Conservation (phyloP, 2,888 invertebrate species). For the Spisula subtruncata region DNA sequence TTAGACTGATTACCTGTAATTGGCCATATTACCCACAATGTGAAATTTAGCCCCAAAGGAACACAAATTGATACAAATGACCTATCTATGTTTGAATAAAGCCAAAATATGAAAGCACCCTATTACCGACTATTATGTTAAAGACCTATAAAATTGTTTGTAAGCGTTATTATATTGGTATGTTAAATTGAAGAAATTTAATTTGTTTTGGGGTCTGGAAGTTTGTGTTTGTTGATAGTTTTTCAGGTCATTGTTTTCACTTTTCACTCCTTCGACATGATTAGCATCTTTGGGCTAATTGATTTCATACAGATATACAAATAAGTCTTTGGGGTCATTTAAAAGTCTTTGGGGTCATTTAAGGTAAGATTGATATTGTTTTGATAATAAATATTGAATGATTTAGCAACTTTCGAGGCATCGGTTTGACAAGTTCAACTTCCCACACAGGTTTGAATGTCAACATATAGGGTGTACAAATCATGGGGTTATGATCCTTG, state of each 20-base stretch:
- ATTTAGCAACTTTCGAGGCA: no score
- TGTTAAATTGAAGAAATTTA: neutral
- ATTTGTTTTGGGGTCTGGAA: neutral
- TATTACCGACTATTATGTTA: conserved; percentile 1
- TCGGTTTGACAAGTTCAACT: no score
- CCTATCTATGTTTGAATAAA: conserved; percentile 28
- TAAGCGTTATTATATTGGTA: neutral
- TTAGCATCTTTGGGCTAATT: conserved; percentile 12
- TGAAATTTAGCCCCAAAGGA: conserved; percentile 54
- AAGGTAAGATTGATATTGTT: no score
- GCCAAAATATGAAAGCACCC: conserved; percentile 1
- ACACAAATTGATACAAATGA: conserved; percentile 58
- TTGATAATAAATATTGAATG: no score
- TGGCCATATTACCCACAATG: conserved; percentile 42
- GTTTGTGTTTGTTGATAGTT: neutral
- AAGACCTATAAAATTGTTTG: neutral
- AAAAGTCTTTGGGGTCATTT: neutral
- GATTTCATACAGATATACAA: neutral
- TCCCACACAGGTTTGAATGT: no score
- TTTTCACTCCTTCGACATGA: neutral
- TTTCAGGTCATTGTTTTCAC: conserved; percentile 7
- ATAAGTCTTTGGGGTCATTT: neutral
- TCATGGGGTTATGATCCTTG: no score
- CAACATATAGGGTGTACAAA: no score
- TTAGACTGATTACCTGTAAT: conserved; percentile 55